Evolutionary conservation across 2,888 invertebrate genomes (phyloP), one percentile per base, ranked within the genome.

Genomic region (Patella depressa): DNA sequence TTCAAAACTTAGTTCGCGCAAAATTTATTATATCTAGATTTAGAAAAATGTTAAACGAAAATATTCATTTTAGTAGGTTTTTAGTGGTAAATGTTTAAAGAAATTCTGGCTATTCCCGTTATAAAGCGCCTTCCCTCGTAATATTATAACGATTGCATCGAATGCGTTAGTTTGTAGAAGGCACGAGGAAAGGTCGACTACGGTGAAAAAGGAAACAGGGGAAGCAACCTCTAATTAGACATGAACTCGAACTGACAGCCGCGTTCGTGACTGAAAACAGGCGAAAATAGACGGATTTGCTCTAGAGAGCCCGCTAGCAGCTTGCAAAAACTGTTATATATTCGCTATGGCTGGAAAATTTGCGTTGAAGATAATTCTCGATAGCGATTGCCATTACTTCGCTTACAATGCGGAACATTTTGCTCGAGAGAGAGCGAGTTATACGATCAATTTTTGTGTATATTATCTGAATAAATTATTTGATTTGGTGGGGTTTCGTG

Each of bases 61-160:
- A 77, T 72, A 73, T 72, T 71, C 5, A 57, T 70, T 73, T 45
- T 74, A 71, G 74, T 71, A 74, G 74, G 65, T 72, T 69, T 77
- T 53, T 54, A 59, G 45, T 19, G 59, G 69, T 54, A 77, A 53
- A 65, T 45, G 65, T 55, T 34, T 24, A 45, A 77, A 77, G 80
- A 80, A 79, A 80, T 81, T 78, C 45, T 75, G 85, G 90, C 90
- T 89, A 85, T 90, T 90, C 88, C 89, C 88, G 88, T 89, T 89
- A 88, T 89, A 89, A 89, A 88, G 85, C 88, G 79, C 78, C 85
- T 75, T 81, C 89, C 90, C 85, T 71, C 85, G 85, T 84, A 75
- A 53, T 34, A 74, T 59, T 45, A n/a, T 57, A 29, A 54, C 71
- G 72, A 54, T 53, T 59, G 72, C 74, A 69, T 55, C 57, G 69